Conservation (phyloP, 2,113 vertebrate genomes). For the Dissostichus mawsoni region DNA sequence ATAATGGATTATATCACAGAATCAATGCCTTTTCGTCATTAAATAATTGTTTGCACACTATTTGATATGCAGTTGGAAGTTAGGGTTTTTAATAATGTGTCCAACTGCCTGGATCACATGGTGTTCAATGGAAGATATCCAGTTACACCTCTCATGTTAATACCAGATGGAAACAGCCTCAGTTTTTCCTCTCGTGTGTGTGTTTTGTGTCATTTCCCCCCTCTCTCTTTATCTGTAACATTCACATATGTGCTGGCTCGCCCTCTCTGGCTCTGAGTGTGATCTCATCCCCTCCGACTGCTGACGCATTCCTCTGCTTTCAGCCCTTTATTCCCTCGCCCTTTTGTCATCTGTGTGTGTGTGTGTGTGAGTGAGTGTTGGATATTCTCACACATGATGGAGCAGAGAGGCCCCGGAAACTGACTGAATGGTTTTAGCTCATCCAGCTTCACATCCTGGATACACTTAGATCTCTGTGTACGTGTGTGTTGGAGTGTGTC, state of each 20-base stretch:
- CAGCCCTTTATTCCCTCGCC: conserved; percentile 50
- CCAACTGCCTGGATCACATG: not conserved
- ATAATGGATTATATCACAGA: too few species aligned
- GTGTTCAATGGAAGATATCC: not conserved
- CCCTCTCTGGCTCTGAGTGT: conserved; percentile 24
- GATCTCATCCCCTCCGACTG: conserved; percentile 62
- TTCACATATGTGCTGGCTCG: conserved; percentile 21
- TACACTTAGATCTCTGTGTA: not conserved
- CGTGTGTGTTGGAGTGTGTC: not conserved
- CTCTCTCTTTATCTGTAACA: not conserved
- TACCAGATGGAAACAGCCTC: conserved; percentile 23
- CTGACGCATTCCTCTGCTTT: conserved; percentile 72
- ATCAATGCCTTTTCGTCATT: too few species aligned
- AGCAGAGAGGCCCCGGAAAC: conserved; percentile 56
- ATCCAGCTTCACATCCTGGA: conserved; percentile 18
- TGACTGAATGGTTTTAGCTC: conserved; percentile 36
- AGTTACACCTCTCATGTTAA: not conserved
- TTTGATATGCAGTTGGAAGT: too few species aligned
- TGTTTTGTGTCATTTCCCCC: too few species aligned
- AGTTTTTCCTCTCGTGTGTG: not conserved
- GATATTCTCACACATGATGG: conserved; percentile 15
- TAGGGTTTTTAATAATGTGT: not conserved
- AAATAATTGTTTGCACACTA: too few species aligned
- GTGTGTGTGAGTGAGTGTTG: not conserved
- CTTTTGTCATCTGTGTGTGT: conserved; percentile 21